Percentiles rank a stretch among this genome's conserved stretches.
These are phyloP conservation scores for Gastrophryne carolinensis DNA, from an alignment of 2,797 vertebrate species.

Conservation along the genomic window DNA sequence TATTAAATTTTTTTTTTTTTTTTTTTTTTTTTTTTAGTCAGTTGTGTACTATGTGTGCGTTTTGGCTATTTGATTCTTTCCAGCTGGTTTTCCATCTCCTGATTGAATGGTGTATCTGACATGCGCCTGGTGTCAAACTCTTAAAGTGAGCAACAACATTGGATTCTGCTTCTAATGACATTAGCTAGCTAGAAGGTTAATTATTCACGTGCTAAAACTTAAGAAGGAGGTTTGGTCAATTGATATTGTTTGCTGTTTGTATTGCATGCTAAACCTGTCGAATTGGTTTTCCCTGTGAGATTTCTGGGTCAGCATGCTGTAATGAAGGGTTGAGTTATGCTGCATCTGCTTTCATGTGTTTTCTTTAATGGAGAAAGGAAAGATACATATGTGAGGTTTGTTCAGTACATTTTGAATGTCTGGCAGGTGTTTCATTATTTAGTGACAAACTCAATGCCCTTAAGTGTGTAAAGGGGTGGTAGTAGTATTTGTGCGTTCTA, in stretches of 20 bases:
- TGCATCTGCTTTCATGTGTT: too few relatives aligned
- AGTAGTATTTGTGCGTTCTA: too few relatives aligned
- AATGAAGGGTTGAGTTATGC: too few relatives aligned
- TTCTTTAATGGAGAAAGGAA: too few relatives aligned
- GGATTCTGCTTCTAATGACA: not conserved
- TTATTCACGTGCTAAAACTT: constrained; percentile 27
- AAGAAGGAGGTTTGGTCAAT: not conserved
- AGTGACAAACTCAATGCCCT: too few relatives aligned
- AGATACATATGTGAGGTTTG: too few relatives aligned
- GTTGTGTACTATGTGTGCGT: not conserved
- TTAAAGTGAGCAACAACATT: not conserved
- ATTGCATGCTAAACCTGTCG: not conserved
- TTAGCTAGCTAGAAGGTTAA: constrained; percentile 1
- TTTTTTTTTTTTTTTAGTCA: too few relatives aligned
- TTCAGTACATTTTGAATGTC: too few relatives aligned
- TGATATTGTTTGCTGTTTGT: not conserved
- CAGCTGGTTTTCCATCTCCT: not conserved
- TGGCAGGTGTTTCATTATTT: too few relatives aligned
- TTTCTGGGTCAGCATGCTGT: too few relatives aligned
- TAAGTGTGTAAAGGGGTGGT: too few relatives aligned
- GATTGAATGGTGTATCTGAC: not conserved
- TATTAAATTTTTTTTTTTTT: too few relatives aligned
- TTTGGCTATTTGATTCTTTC: not conserved
- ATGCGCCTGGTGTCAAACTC: not conserved
- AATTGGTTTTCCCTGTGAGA: not conserved